These are phyloP conservation scores for Gandaritis pyraliata DNA, from an alignment of 2,888 invertebrate genomes.

Conservation along the genomic window DNA sequence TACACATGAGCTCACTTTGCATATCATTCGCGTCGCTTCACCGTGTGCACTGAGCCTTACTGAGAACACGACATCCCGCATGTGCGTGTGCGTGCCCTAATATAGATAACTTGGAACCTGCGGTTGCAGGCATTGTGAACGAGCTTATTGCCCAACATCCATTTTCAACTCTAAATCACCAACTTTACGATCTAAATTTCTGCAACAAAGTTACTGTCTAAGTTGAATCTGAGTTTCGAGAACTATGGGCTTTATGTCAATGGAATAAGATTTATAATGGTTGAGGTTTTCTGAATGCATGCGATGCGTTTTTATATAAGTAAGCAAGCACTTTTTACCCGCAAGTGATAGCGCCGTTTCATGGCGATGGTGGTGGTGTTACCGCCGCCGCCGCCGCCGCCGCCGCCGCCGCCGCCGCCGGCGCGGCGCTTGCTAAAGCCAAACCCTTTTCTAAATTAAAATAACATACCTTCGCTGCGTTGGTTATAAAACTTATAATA, in stretches of 20 bases:
- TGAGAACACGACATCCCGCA: constrained; percentile 25
- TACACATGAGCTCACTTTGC: constrained; percentile 19
- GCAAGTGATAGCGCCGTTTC: constrained; percentile 13
- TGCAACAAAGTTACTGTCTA: background rate
- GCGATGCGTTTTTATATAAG: constrained; percentile 28
- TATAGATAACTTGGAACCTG: constrained; percentile 29
- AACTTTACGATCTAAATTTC: constrained; percentile 11
- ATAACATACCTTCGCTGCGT: background rate
- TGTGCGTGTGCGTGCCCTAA: constrained; percentile 32
- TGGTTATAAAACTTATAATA: background rate
- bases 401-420: too few relatives aligned
- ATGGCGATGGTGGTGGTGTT: constrained; percentile 27
- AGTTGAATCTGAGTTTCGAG: background rate
- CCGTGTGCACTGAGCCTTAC: constrained; percentile 24
- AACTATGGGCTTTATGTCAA: constrained; percentile 15
- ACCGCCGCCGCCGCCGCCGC: too few relatives aligned
- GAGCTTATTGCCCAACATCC: constrained; percentile 2
- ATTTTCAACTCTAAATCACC: constrained; percentile 13
- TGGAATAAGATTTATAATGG: constrained; percentile 14
- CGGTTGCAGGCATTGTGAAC: constrained; percentile 25
- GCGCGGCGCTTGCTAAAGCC: too few relatives aligned
- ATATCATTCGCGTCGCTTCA: constrained; percentile 18
- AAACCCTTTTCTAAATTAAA: too few relatives aligned
- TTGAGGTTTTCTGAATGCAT: constrained; percentile 9
- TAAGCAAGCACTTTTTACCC: too few relatives aligned